Evolutionary conservation across 1,140 invertebrate genomes (phyloP).

Genomic region (Achroia grisella): DNA sequence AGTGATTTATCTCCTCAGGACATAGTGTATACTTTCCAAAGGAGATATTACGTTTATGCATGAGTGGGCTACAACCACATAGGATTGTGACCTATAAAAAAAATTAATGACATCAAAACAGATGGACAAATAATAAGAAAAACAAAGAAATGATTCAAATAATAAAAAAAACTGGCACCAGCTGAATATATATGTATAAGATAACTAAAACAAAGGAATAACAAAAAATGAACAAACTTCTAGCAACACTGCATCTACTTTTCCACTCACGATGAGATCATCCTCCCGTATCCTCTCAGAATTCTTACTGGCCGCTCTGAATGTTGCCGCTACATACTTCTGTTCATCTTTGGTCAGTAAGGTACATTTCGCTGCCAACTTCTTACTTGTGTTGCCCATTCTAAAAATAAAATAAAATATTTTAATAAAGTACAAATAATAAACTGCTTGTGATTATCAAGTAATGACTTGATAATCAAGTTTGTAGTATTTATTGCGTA

Average conservation of each 20-base stretch:
- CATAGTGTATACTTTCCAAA: no score
- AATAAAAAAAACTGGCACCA: conserved; percentile 11
- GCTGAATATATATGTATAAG: conserved; percentile 20
- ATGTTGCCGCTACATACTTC: conserved; percentile 75
- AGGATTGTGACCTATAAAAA: no score
- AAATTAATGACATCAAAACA: no score
- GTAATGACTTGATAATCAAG: no score
- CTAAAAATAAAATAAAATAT: conserved; percentile 20
- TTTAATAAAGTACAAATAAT: no score
- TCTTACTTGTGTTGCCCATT: conserved; percentile 77
- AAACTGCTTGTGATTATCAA: no score
- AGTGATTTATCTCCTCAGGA: no score
- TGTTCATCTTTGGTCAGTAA: conserved; percentile 76
- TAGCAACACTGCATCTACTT: conserved; percentile 59
- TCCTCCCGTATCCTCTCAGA: conserved; percentile 77
- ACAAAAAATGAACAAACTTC: conserved; percentile 65
- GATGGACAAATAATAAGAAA: no score
- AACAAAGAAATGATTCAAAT: not conserved
- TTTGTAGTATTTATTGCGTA: no score
- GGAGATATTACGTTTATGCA: no score
- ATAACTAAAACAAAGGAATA: conserved; percentile 30
- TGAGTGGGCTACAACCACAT: no score
- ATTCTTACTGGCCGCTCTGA: conserved; percentile 75
- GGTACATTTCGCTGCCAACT: conserved; percentile 76
- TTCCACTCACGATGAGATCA: conserved; percentile 76